phyloP scores from a whole-genome alignment of 1,140 invertebrate species.

The Pogonomyrmex californicus region DNA sequence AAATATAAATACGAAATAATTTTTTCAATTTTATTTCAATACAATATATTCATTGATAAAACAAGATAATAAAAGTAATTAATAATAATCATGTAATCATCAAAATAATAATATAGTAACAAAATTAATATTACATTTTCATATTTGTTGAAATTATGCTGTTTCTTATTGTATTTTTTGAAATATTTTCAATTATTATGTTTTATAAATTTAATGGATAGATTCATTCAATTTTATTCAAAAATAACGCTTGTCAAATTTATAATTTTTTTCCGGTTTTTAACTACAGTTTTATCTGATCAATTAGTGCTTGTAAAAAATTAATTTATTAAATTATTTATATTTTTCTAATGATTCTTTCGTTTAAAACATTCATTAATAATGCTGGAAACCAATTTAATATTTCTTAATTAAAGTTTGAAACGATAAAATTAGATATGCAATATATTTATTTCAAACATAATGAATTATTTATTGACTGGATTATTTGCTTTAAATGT shows the following conservation, averaged over 20 bases:
- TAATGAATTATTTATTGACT: not conserved
- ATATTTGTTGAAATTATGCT: not conserved
- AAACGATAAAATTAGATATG: not conserved
- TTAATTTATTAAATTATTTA: slow-evolving; percentile 1
- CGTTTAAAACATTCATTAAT: not conserved
- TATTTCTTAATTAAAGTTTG: not conserved
- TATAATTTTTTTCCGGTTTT: not conserved
- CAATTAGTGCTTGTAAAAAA: not conserved
- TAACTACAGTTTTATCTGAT: not conserved
- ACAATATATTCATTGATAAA: not conserved
- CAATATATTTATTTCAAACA: not conserved
- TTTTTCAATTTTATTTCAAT: not conserved
- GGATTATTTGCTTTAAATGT: not conserved
- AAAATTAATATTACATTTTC: not conserved
- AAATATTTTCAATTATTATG: not conserved
- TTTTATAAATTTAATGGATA: not conserved
- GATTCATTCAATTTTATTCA: not conserved
- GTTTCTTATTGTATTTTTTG: not conserved
- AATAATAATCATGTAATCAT: not conserved
- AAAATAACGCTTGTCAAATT: not conserved
- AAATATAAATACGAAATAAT: not conserved
- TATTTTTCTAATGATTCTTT: not conserved
- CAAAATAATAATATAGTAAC: not conserved
- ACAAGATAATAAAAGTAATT: not conserved
- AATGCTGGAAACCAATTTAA: not conserved